Base-by-base conservation (phyloP, 2,113 vertebrate species). In the Hydrochoerus hydrochaeris region DNA sequence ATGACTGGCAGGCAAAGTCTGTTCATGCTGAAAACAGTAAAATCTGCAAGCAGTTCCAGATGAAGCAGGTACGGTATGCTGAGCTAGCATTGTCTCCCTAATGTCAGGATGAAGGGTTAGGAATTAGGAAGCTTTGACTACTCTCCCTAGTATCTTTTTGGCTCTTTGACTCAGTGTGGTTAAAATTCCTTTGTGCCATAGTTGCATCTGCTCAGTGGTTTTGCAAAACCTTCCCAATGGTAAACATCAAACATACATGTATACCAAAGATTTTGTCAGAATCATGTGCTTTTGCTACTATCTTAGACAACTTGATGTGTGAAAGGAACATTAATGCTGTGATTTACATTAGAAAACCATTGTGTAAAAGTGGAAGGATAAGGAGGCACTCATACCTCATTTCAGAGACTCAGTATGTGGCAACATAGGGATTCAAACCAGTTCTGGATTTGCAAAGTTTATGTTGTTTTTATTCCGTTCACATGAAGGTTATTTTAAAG, bases 11-110 rank as follows among this genome's bases (percentile, higher is more conserved):
- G 86, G 96, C 98, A 1, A 99, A 99, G 85, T 98, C 99, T 93
- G 32, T 99, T 0, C 97, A 98, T 90, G 98, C 98, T 0, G 99
- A 99, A 95, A 99, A 99, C 26, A 95, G 98, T 96, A 99, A 99
- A 96, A 99, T 99, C 97, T 99, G 99, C 91, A 95, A 97, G 0
- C 99, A 99, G 4, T 99, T 99, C 98, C 98, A 57, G 52, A 98
- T 94, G 85, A 99, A 99, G 96, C 98, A 98, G 99, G 99, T 99
- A 98, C 38, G 5, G 0, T 24, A 7, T 71, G 57, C 87, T 58
- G 44, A 95, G 58, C 44, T 30, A n/a, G 65, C 38, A 0, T 35
- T 92, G 69, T 41, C 41, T 93, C 88, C 73, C 11, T 84, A 9
- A 62, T 73, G 52, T 80, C 28, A 19, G 83, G 20, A 22, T 86